Conservation (phyloP, 1,140 invertebrate species). For the Temnothorax curvispinosus region DNA sequence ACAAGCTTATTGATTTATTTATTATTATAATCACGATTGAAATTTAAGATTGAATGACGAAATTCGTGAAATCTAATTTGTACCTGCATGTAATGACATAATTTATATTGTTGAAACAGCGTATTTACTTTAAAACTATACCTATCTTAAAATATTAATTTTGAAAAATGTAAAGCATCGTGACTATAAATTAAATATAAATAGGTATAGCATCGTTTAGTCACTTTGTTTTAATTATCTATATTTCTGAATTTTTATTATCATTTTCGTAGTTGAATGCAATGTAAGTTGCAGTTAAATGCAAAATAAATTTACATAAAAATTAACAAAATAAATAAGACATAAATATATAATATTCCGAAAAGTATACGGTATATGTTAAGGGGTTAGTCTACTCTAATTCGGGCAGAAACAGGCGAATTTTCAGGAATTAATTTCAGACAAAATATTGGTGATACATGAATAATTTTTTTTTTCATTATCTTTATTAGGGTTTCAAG, state of each 20-base stretch:
- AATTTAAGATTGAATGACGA: not conserved
- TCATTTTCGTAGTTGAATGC: not conserved
- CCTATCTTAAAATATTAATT: no score
- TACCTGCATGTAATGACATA: not conserved
- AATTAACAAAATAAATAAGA: not conserved
- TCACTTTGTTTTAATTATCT: not conserved
- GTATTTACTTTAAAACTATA: not conserved
- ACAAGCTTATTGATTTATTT: not conserved
- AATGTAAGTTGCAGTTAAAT: not conserved
- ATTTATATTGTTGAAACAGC: not conserved
- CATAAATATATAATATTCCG: not conserved
- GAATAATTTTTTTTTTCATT: no score
- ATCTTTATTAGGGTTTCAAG: no score
- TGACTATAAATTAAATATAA: not conserved
- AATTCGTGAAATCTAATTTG: slow-evolving; percentile 5
- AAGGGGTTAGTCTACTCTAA: no score
- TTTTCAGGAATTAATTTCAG: no score
- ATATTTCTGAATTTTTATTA: not conserved
- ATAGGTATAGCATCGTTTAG: not conserved
- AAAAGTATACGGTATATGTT: not conserved
- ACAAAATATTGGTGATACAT: no score
- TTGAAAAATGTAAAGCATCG: no score
- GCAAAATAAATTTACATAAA: not conserved
- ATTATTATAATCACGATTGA: not conserved
- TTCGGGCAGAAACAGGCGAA: no score